Conservation (phyloP, 2,797 vertebrate species). For the Sebastes vulpes region DNA sequence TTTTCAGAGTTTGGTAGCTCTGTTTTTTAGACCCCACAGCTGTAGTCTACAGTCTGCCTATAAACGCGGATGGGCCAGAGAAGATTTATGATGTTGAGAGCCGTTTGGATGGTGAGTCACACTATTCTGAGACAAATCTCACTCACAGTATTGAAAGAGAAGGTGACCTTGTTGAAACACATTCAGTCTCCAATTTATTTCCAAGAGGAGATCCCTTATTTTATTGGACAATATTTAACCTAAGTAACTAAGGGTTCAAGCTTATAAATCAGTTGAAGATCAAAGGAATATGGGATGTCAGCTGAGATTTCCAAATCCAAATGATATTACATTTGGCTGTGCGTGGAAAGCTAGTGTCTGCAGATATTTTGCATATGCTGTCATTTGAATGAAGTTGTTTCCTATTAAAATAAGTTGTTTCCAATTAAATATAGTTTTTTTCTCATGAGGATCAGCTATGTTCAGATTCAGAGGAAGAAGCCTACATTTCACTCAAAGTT, state of each 20-base stretch:
- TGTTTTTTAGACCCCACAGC: constrained; percentile 14
- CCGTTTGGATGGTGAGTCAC: not conserved
- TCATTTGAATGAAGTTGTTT: constrained; percentile 31
- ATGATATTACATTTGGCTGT: constrained; percentile 11
- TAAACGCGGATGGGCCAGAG: not conserved
- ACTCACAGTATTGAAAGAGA: constrained; percentile 7
- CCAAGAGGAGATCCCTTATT: not conserved
- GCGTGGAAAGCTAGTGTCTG: constrained; percentile 1
- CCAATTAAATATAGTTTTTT: constrained; percentile 2
- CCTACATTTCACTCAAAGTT: not conserved
- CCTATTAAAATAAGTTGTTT: constrained; percentile 28
- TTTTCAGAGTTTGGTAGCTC: constrained; percentile 11
- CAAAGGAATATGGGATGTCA: not conserved
- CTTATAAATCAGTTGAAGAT: constrained; percentile 1
- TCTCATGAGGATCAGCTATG: not conserved
- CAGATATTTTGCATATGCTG: constrained; percentile 15
- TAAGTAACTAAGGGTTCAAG: not conserved
- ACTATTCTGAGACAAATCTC: constrained; percentile 24
- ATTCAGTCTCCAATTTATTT: not conserved
- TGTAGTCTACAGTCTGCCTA: not conserved
- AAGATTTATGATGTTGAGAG: constrained; percentile 31
- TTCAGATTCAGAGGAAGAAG: not conserved
- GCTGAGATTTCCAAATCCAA: constrained; percentile 2
- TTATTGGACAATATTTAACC: not conserved
- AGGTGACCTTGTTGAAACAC: constrained; percentile 9